Base-by-base conservation (phyloP, 2,113 vertebrate genomes). In the Cygnus atratus region DNA sequence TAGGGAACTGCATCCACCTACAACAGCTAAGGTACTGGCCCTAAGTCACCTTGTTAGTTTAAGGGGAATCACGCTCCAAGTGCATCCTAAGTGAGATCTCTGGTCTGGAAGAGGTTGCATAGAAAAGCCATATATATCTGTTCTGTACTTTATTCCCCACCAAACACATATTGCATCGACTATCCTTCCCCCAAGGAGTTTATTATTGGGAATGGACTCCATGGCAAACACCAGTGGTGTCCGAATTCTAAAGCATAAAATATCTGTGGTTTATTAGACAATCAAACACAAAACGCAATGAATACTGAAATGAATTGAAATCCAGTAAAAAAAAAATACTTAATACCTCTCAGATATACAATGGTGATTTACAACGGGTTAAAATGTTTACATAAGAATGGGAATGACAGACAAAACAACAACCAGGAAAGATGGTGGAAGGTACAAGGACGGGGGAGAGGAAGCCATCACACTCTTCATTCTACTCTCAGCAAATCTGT, bases 371-470 rank as follows among this genome's bases (percentile, higher is more conserved):
- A 90, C 76, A 29, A 91, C 58, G 70, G 59, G 92, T 48, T 87
- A 94, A 96, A 97, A 85, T 70, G 50, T 71, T 91, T 65, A 87
- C 63, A 58, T 65, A 74, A 93, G 73, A 96, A 93, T 24, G 57
- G 68, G 48, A 90, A 95, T 57, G 73, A 88, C 62, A 76, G 71
- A 86, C 61, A 85, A 95, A 73, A 67, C 37, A 94, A 91, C 65
- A n/a, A 86, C 54, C 43, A 43, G 24, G 72, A 54, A 84, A 75
- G 48, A 57, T 22, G 8, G 44, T 90, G 59, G 55, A 79, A 94
- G 19, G 13, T 65, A 50, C 35, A 81, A 67, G 26, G 24, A 55
- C 58, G 70, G 82, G 73, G 68, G 63, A 95, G 72, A 63, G 16
- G 84, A 92, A 93, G 59, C 59, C 52, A 85, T 79, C 62, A 57